These are phyloP conservation scores for Oplegnathus fasciatus DNA, from an alignment of 2,113 vertebrate species.

Conservation along the genomic window DNA sequence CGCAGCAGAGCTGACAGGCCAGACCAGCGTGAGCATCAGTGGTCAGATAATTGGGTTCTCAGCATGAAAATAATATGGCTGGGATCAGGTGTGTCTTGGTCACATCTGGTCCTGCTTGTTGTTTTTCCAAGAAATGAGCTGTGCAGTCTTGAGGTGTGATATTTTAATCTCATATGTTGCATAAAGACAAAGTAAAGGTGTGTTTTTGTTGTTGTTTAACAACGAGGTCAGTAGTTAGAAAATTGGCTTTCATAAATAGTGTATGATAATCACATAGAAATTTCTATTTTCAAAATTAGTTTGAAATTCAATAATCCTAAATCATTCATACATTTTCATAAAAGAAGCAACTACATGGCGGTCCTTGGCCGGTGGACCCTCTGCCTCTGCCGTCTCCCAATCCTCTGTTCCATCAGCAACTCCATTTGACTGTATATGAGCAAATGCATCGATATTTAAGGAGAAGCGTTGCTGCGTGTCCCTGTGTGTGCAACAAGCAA, in stretches of 20 bases:
- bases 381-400: too few relatives aligned
- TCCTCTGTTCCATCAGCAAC: too few relatives aligned
- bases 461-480: too few relatives aligned
- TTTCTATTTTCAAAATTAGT: background rate
- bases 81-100: constrained; percentile 24
- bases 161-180: background rate
- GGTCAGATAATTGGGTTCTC: constrained; percentile 61
- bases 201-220: background rate
- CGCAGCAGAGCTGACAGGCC: constrained; percentile 15
- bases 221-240: background rate
- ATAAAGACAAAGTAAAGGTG: background rate
- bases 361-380: too few relatives aligned
- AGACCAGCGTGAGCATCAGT: constrained; percentile 5
- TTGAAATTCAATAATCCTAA: background rate
- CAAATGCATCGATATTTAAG: too few relatives aligned
- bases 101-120: background rate
- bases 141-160: background rate
- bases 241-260: background rate
- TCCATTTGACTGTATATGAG: too few relatives aligned
- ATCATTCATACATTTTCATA: background rate
- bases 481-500: too few relatives aligned
- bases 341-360: background rate
- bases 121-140: background rate
- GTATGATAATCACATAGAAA: background rate
- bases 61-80: constrained; percentile 53